Evolutionary conservation across 2,888 invertebrate genomes (phyloP).

Genomic region (Conomelus anceps): DNA sequence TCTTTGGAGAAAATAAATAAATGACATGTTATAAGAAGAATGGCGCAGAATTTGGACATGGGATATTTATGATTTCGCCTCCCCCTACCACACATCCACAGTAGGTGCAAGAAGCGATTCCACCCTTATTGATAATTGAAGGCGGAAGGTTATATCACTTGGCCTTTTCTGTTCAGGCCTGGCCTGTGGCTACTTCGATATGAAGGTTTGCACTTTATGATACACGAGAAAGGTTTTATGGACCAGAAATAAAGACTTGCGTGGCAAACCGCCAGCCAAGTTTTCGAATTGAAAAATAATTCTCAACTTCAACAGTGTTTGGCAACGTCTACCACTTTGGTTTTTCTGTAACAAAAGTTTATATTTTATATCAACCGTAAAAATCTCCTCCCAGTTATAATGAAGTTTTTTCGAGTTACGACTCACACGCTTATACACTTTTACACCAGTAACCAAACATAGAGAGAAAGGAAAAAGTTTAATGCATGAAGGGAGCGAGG

Average conservation of each 20-base stretch:
- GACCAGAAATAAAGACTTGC: not conserved
- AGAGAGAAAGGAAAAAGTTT: not conserved
- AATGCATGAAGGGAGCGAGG: not conserved
- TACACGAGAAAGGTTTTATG: constrained; percentile 3
- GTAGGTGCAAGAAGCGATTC: not conserved
- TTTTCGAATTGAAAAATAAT: constrained; percentile 4
- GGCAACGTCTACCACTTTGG: not conserved
- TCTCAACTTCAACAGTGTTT: not conserved
- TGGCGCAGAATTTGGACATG: not conserved
- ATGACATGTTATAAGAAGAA: not conserved
- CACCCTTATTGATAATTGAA: not conserved
- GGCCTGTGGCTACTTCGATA: not conserved
- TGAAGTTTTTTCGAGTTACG: not conserved
- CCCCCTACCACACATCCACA: not conserved
- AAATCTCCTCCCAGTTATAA: not conserved
- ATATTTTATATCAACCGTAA: not conserved
- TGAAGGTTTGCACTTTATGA: not conserved
- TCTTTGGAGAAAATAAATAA: not conserved
- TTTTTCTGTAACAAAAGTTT: not conserved
- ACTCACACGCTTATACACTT: not conserved
- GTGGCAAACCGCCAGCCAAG: not conserved
- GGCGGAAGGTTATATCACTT: not conserved
- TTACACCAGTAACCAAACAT: not conserved
- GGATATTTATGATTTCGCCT: not conserved
- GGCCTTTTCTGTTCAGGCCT: not conserved